phyloP scores from a whole-genome alignment of 1,140 invertebrate species.

The Yoshiicerus persimilis region DNA sequence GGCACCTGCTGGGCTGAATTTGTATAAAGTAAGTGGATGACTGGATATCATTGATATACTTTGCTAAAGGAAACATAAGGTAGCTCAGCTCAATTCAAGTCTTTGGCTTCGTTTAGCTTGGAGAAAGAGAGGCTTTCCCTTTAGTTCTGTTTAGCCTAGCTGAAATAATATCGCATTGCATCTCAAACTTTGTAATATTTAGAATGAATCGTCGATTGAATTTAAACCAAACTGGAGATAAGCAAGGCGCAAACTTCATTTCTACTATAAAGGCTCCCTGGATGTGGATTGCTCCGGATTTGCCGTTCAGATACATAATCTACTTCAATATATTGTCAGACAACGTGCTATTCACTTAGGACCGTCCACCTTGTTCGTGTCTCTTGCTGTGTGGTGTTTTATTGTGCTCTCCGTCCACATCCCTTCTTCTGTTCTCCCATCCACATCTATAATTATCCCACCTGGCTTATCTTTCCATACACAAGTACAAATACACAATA shows the following conservation, averaged over 20 bases:
- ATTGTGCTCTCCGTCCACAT: not conserved
- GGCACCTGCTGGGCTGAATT: slow-evolving; percentile 47
- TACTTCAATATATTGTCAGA: not conserved
- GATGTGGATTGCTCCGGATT: not conserved
- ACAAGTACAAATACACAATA: not conserved
- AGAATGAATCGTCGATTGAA: slow-evolving; percentile 16
- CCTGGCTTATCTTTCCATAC: not conserved
- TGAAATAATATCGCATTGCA: not conserved
- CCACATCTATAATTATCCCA: not conserved
- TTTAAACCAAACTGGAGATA: not conserved
- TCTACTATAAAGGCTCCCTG: not conserved
- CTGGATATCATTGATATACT: slow-evolving; percentile 27
- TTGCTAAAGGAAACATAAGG: not conserved
- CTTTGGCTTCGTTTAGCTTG: not conserved
- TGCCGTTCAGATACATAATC: not conserved
- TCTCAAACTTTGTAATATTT: slow-evolving; percentile 6
- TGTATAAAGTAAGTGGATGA: slow-evolving; percentile 32
- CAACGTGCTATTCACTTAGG: not conserved
- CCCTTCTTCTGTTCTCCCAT: not conserved
- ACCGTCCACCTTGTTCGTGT: not conserved
- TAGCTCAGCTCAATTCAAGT: not conserved
- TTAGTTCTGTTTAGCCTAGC: not conserved
- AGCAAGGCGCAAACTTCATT: not conserved
- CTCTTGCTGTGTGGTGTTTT: not conserved
- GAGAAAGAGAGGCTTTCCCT: not conserved